Percentiles rank a stretch among this genome's conserved stretches.
These are phyloP conservation scores for Linurgus olivaceus DNA, from an alignment of 2,797 vertebrate species.

Conservation along the genomic window DNA sequence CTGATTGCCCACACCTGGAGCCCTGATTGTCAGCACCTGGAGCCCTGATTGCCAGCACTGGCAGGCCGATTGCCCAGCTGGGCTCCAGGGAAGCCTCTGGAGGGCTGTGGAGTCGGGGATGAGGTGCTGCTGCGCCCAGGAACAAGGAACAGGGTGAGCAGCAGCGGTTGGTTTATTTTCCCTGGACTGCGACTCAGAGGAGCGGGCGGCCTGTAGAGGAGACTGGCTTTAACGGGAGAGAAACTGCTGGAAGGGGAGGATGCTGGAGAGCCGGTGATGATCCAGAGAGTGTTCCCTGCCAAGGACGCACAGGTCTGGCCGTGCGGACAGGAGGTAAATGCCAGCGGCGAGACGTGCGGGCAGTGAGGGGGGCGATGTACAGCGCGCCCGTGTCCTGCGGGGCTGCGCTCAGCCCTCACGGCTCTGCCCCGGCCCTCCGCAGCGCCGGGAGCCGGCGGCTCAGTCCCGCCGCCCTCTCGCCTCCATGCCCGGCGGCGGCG, in stretches of 20 bases:
- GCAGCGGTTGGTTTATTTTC: not conserved
- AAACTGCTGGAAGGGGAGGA: not conserved
- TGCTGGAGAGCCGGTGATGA: not conserved
- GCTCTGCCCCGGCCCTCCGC: not conserved
- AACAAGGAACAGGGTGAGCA: not conserved
- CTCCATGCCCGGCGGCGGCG: not conserved
- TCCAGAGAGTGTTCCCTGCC: accelerated
- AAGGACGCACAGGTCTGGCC: not conserved
- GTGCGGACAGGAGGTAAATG: not conserved
- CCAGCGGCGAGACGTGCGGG: not conserved
- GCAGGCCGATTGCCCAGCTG: no score
- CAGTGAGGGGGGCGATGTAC: no score
- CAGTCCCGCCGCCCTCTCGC: not conserved
- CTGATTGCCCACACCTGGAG: not conserved
- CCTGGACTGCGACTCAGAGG: not conserved
- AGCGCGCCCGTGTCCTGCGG: accelerated
- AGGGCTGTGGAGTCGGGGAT: accelerated
- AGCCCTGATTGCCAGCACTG: not conserved
- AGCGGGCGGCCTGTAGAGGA: not conserved
- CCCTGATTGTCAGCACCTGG: not conserved
- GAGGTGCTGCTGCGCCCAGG: not conserved
- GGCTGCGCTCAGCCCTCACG: not conserved
- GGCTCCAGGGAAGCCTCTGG: not conserved
- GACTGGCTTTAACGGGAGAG: not conserved
- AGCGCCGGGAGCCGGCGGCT: not conserved